Evolutionary conservation across 2,888 invertebrate species (phyloP).

Genomic region (Hypsopygia costalis): DNA sequence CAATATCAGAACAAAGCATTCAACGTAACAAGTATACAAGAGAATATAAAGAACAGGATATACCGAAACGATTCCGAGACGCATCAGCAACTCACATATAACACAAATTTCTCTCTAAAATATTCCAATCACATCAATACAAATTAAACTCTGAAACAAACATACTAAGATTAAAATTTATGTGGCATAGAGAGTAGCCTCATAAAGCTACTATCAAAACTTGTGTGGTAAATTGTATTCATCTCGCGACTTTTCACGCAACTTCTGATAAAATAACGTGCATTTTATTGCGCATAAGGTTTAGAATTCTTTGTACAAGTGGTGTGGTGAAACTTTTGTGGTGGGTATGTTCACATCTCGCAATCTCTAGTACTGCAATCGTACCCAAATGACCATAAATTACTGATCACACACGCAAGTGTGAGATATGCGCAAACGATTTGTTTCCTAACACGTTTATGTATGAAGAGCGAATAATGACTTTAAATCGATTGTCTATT

Average conservation of each 20-base stretch:
- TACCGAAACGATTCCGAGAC: slow-evolving; percentile 50
- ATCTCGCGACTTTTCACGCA: slow-evolving; percentile 36
- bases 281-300: too few relatives aligned
- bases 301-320: too few relatives aligned
- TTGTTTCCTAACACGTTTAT: background rate
- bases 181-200: slow-evolving; percentile 4
- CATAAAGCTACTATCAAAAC: slow-evolving; percentile 16
- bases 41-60: slow-evolving; percentile 45
- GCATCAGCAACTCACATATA: slow-evolving; percentile 46
- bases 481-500: too few relatives aligned
- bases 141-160: slow-evolving; percentile 3
- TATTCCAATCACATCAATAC: background rate
- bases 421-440: slow-evolving; percentile 6
- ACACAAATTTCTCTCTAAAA: slow-evolving; percentile 3
- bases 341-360: background rate
- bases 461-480: too few relatives aligned
- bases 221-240: slow-evolving; percentile 22
- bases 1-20: too few relatives aligned
- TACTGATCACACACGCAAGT: slow-evolving; percentile 31
- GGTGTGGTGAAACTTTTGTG: too few relatives aligned
- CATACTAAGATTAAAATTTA: slow-evolving; percentile 8
- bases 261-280: too few relatives aligned
- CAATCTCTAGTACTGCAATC: slow-evolving; percentile 29
- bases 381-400: slow-evolving; percentile 43
- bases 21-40: too few relatives aligned